These are phyloP conservation scores for Philereme vetulata DNA, from an alignment of 2,888 invertebrate species.

Conservation along the genomic window DNA sequence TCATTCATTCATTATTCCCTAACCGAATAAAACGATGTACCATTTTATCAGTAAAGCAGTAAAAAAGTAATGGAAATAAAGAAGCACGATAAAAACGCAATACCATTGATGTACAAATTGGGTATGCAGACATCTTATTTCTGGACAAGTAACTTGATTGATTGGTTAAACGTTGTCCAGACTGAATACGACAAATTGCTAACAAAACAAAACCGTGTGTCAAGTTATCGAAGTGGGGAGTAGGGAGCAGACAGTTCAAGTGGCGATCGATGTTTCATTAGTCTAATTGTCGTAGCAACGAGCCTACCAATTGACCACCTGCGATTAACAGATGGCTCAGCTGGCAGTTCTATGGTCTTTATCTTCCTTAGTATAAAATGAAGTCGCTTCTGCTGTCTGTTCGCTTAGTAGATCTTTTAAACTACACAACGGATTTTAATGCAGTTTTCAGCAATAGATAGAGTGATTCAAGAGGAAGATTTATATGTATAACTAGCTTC, in stretches of 20 bases:
- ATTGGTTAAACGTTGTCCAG: constrained; percentile 20
- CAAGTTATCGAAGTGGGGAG: constrained; percentile 23
- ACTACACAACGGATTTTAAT: no score
- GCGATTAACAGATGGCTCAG: constrained; percentile 34
- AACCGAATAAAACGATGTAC: no score
- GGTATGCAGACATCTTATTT: constrained; percentile 7
- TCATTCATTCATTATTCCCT: no score
- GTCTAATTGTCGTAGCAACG: constrained; percentile 50
- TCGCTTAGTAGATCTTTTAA: no score
- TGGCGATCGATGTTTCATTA: constrained; percentile 57
- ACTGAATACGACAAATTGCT: constrained; percentile 20
- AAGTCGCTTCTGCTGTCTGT: no score
- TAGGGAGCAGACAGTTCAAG: constrained; percentile 49
- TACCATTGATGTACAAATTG: constrained; percentile 9
- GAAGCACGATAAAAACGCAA: constrained; percentile 6
- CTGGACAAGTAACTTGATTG: constrained; percentile 20
- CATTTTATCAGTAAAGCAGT: no score
- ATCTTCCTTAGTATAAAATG: no score
- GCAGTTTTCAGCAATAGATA: no score
- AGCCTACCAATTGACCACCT: constrained; percentile 39
- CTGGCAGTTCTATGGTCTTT: constrained; percentile 10
- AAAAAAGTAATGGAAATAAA: background rate
- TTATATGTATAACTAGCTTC: no score
- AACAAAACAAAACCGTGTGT: constrained; percentile 25
- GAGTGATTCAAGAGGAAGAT: no score